Evolutionary conservation across 2,113 vertebrate species (phyloP).

Genomic region (Lycaon pictus): DNA sequence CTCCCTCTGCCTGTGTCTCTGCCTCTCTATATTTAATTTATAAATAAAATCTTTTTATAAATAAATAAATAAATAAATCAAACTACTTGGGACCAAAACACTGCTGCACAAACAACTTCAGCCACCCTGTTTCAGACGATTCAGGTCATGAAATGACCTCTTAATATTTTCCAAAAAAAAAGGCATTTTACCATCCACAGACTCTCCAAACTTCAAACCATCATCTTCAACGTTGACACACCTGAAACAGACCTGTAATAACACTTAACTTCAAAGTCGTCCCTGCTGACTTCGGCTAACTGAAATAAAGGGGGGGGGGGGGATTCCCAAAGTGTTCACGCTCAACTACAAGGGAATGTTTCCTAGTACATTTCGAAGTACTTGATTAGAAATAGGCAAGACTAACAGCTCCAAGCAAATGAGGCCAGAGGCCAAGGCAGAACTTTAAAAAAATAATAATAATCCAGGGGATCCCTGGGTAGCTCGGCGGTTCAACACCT

Average conservation of each 20-base stretch:
- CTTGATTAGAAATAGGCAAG: conserved; percentile 8
- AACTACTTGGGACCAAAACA: neutral
- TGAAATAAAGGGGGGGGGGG: conserved; percentile 27
- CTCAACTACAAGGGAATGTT: neutral
- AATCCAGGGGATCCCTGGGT: too few species aligned
- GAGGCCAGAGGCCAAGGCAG: conserved; percentile 25
- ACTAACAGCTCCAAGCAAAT: conserved; percentile 35
- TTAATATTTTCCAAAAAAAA: neutral
- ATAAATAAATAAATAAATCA: neutral
- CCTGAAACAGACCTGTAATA: neutral
- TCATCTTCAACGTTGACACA: neutral
- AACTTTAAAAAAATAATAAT: neutral
- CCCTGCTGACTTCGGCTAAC: conserved; percentile 39
- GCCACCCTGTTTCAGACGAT: neutral
- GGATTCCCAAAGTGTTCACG: conserved; percentile 12
- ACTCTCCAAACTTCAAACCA: conserved; percentile 31
- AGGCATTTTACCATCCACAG: neutral
- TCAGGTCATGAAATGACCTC: conserved; percentile 14
- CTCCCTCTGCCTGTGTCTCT: too few species aligned
- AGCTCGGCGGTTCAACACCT: too few species aligned
- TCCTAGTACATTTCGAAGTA: conserved; percentile 27
- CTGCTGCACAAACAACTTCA: conserved; percentile 22
- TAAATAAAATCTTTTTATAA: too few species aligned
- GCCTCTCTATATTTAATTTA: too few species aligned
- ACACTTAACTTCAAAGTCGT: neutral